Base-by-base conservation (phyloP, 2,797 vertebrate species). In the Enteromius treurensis region DNA sequence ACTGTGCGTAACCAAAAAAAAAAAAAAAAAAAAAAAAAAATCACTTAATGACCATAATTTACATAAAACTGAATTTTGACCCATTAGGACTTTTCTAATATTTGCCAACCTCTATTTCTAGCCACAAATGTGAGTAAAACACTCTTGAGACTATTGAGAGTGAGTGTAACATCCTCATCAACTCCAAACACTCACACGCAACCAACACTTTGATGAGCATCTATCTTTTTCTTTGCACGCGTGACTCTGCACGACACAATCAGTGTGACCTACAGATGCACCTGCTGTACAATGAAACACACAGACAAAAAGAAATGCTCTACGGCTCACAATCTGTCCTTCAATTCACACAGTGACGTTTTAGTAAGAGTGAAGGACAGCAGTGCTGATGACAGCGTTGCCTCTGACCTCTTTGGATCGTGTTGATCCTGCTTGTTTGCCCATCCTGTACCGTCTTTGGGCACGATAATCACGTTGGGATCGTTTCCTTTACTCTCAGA, bases 381-480 rank as follows among this genome's bases (percentile, higher is more conserved):
- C 14, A 62, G 14, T 15, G 60, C 60, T 29, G 14, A 62, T 17
- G 64, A 40, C 2, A 1, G 13, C 40, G 2, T 60, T 7, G 13
- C 5, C 3, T 42, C 74, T 85, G 47, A 99, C 98, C 95, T 99
- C 98, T 99, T 99, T 98, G 97, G 97, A 95, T 99, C 97, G 95
- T 95, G 95, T 93, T 97, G 97, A 90, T 99, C 98, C 96, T 98
- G 97, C 96, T 98, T 99, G 98, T 98, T 99, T 94, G 97, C 98
- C 98, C 98, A 99, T 99, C 98, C 98, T 95, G 98, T 98, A 90
- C 98, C 98, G 98, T 99, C 98, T 95, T 99, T 99, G 92, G 98
- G 98, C 92, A 99, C 97, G 91, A 99, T 98, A 92, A 97, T 94
- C 94, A 99, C 96, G 96, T 98, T 99, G 91, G 98, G 97, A 93